Evolutionary conservation across 1,140 invertebrate genomes (phyloP).

Genomic region (Palaemon carinicauda): DNA sequence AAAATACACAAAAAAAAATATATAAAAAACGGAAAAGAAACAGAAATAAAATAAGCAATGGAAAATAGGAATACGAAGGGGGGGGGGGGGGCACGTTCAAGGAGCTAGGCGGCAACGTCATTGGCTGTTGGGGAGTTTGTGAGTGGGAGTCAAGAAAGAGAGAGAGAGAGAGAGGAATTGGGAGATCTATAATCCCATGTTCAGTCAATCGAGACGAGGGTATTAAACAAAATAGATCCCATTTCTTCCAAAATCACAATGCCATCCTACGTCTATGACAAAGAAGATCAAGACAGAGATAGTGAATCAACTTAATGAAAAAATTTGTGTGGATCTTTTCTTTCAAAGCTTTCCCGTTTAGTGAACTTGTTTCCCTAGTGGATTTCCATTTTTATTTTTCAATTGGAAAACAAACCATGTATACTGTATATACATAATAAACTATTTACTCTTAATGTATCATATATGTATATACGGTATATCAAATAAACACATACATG

Average conservation of each 20-base stretch:
- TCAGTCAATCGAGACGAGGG: constrained; percentile 29
- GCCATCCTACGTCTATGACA: constrained; percentile 18
- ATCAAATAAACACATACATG: no score
- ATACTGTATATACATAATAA: no score
- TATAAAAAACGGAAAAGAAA: not conserved
- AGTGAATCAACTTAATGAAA: not conserved
- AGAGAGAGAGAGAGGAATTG: not conserved
- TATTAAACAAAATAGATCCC: constrained; percentile 45
- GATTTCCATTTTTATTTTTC: no score
- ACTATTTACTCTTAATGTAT: no score
- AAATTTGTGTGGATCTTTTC: not conserved
- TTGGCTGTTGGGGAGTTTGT: not conserved
- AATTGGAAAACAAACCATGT: no score
- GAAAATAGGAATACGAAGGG: not conserved
- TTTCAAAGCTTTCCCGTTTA: no score
- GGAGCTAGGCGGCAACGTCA: not conserved
- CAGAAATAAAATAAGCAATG: not conserved
- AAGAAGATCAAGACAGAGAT: not conserved
- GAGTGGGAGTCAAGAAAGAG: not conserved
- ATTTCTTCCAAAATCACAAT: constrained; percentile 33
- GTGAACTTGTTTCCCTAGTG: no score
- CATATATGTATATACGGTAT: no score
- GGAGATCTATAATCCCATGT: not conserved
- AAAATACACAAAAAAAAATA: not conserved
- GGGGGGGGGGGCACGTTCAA: not conserved